These are phyloP conservation scores for Rhipidura dahli DNA, from an alignment of 2,113 vertebrate species.

Conservation along the genomic window DNA sequence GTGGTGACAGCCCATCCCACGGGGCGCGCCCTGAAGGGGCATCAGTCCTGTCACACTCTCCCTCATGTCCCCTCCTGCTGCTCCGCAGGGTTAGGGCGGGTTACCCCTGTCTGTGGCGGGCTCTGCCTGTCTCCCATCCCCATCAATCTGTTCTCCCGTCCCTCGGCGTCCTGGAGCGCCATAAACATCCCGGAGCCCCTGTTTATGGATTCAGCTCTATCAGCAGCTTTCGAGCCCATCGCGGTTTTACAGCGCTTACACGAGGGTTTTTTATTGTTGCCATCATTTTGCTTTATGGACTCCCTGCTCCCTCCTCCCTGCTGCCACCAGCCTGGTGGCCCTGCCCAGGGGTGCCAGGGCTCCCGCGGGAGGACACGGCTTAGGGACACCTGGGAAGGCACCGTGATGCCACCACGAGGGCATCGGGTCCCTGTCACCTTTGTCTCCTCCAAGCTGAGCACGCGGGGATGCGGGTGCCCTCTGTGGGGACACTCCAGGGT, in stretches of 20 bases:
- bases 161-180: neutral
- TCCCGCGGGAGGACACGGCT: fast-evolving
- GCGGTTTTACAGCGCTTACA: constrained; percentile 66
- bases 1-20: neutral
- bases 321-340: neutral
- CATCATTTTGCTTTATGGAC: constrained; percentile 74
- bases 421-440: neutral
- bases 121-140: neutral
- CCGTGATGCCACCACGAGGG: neutral
- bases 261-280: constrained; percentile 68
- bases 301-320: constrained; percentile 20
- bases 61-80: neutral
- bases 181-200: constrained; percentile 56
- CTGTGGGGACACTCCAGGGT: neutral
- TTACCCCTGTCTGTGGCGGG: fast-evolving
- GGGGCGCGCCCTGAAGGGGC: neutral
- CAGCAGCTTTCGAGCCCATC: constrained; percentile 72
- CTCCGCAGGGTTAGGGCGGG: fast-evolving
- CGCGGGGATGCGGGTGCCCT: fast-evolving
- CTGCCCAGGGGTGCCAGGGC: neutral
- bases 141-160: constrained; percentile 40
- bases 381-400: neutral
- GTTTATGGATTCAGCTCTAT: constrained; percentile 77
- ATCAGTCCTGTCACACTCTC: fast-evolving
- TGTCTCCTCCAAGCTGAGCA: fast-evolving